Evolutionary conservation across 92 coral and sea anemone species (phyloP), one percentile per base, ranked within the genome.

Genomic region (Parazoanthus atlanticus): DNA sequence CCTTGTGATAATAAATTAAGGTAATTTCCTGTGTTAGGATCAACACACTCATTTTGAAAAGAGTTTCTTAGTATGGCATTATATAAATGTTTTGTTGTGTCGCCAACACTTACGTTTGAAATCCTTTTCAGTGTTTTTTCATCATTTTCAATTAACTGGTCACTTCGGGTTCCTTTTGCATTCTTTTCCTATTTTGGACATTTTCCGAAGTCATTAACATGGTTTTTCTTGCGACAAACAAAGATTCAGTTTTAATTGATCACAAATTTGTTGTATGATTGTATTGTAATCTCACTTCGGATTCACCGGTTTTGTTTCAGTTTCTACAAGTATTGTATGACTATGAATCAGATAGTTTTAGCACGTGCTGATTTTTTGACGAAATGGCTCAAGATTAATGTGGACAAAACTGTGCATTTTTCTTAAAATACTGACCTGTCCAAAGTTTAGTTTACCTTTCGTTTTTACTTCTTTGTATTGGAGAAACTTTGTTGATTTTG

Each of bases 1-100:
- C 32, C 13, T 70, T 3, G 29, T 28, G 17, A 65, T 40, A 38
- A 65, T 34, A 82, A 23, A 66, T n/a, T 66, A 40, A 29, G 40
- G 40, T 74, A 84, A 29, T 84, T 84, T 84, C 87, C 87, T 83
- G 54, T 84, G 78, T 84, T 84, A 67, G 6, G 29, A 71, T 70
- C 74, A 32, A 84, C 54, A 43, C 61, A 30, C 32, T 15, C 56
- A 13, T 4, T 34, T 74, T 61, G 54, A 64, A 81, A 38, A 38
- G 64, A 26, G 11, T 43, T 69, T 43, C 38, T n/a, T 32, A n/a
- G 66, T 69, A 28, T n/a, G 64, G 65, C n/a, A 26, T 13, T 67
- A 25, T 40, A 21, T 64, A 52, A 26, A 17, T 23, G 29, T n/a
- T 81, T 67, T 83, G 86, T 82, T 82, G 75, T 66, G 76, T 70